Evolutionary conservation across 1,140 invertebrate species (phyloP), one percentile per base, ranked within the genome.

Genomic region (Drosophila aff.): DNA sequence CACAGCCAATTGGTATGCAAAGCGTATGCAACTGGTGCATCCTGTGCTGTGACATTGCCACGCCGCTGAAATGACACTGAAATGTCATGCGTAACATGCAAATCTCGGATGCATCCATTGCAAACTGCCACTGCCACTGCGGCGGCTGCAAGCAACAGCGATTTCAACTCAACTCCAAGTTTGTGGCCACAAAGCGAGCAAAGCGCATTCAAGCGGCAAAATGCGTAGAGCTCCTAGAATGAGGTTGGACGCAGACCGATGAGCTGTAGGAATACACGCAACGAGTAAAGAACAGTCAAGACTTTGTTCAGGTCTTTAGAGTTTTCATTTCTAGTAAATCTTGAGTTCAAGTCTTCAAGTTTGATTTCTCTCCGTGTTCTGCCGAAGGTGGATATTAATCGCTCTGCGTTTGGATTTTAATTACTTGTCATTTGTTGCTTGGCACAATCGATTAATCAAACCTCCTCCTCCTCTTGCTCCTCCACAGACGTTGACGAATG

Each of bases 401-500:
- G 58, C 31, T 8, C 58, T 46, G 57, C 62, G 52, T 74, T 75
- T 58, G 33, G 57, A 43, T 75, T 86, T 83, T 69, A 76, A 80
- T 87, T 87, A 81, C 83, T 58, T 67, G 66, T 78, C 73, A 77
- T 85, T 81, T 85, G 49, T 77, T 71, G 79, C 36, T 46, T 59
- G 46, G 65, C 68, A 68, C 58, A 55, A 46, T 61, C 78, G 59
- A 84, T 85, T 85, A 84, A 90, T 90, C 81, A 90, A 69, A 58
- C 26, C 60, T 53, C 47, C 26, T 55, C 31, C 28, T 53, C 33
- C 52, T 60, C 4, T 47, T 69, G 8, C 57, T 41, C 4, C 38
- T 72, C 93, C 93, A 31, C 92, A 99, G 98, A 99, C 94, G 98
- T 98, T 92, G 96, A 99, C 93, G 98, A 99, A 94, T 99, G 98